Base-by-base conservation (phyloP, 2,113 vertebrate species). In the Monopterus albus region DNA sequence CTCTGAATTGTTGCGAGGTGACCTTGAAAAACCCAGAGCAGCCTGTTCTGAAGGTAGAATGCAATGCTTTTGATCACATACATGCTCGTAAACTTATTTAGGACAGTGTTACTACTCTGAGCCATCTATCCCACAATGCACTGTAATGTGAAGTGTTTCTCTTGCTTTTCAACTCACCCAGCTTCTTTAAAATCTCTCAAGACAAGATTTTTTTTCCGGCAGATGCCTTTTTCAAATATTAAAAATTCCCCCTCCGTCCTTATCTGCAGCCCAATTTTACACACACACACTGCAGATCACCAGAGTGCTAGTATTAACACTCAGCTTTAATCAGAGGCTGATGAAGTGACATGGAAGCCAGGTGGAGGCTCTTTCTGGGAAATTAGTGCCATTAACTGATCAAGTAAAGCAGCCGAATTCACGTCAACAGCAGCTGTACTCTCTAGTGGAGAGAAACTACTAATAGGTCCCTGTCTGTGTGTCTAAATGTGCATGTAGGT, bases 1-100 rank as follows among this genome's bases (percentile, higher is more conserved):
- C 82, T 84, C 74, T 78, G 77, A 86, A 87, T 90, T 83, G 90
- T 83, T 79, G 53, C 43, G 5, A 78, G 78, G 80, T 89, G 86
- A 90, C 89, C 91, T 92, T 91, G 86, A 83, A 82, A 72, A 81
- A 63, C 58, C 59, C 61, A 59, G 65, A 56, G 63, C 29, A 51
- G 75, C 74, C 65, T 40, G 40, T 66, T 83, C 52, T 81, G 78
- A 74, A 56, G 79, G 60, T 64, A 42, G 23, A 28, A n/a, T 25
- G 36, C 42, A n/a, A 14, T 1, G 23, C 0, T 17, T 38, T 20
- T 17, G 17, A 28, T 42, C n/a, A 8, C 2, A 0, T 2, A 4
- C 40, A 20, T 8, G 12, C 17, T 49, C 8, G 0, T 7, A 39
- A 11, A 40, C 9, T n/a, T 4, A n/a, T n/a, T n/a, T n/a, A n/a